Evolutionary conservation across 1,140 invertebrate species (phyloP).

Genomic region (Brachionus rubens): DNA sequence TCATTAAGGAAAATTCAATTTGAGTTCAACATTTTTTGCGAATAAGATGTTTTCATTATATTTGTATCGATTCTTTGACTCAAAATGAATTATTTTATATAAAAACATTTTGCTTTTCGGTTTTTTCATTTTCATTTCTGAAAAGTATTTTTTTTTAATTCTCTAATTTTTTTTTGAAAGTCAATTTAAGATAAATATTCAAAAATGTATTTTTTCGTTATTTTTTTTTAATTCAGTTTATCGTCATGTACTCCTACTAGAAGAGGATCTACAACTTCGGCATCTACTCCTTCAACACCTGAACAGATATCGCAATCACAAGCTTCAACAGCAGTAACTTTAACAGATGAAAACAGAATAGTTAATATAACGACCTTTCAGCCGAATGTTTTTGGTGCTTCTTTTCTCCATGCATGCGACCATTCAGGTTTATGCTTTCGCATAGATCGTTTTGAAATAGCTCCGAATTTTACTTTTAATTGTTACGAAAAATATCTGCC

Average conservation of each 20-base stretch:
- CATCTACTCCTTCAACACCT: not conserved
- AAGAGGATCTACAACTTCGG: not conserved
- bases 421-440: no score
- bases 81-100: slow-evolving; percentile 11
- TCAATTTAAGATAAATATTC: slow-evolving; percentile 2
- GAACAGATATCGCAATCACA: not conserved
- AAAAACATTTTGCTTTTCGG: not conserved
- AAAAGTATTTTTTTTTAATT: slow-evolving; percentile 5
- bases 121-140: slow-evolving; percentile 7
- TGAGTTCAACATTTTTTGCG: not conserved
- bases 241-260: not conserved
- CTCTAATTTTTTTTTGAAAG: no score
- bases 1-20: slow-evolving; percentile 10
- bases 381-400: slow-evolving; percentile 14
- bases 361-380: slow-evolving; percentile 2
- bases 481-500: slow-evolving; percentile 11
- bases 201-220: slow-evolving; percentile 5
- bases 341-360: slow-evolving; percentile 11
- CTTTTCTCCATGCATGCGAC: no score
- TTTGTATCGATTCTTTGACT: not conserved
- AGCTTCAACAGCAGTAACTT: not conserved
- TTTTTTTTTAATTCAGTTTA: not conserved
- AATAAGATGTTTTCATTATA: not conserved
- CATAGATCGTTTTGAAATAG: no score
- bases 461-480: slow-evolving; percentile 11